phyloP scores from a whole-genome alignment of 2,797 vertebrate genomes.

The Synanceia verrucosa region DNA sequence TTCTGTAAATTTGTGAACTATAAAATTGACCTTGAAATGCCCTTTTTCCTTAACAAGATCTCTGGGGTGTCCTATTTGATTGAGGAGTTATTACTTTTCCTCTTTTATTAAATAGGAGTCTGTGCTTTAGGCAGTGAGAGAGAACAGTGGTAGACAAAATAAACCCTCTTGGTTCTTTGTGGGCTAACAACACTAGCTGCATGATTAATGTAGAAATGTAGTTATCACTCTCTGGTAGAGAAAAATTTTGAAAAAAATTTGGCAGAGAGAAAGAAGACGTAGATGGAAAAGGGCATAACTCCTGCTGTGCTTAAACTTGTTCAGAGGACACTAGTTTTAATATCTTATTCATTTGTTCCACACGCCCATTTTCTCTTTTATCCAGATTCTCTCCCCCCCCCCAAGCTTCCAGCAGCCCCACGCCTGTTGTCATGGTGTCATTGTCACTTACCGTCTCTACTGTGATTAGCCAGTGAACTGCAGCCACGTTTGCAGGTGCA shows the following conservation, averaged over 20 bases:
- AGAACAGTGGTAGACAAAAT: background rate
- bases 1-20: no score
- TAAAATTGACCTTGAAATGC: slow-evolving; percentile 23
- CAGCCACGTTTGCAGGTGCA: slow-evolving; percentile 68
- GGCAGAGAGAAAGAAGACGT: slow-evolving; percentile 21
- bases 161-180: slow-evolving; percentile 1
- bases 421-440: slow-evolving; percentile 69
- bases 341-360: slow-evolving; percentile 44
- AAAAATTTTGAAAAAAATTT: background rate
- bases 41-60: slow-evolving; percentile 33
- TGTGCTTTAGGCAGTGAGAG: background rate
- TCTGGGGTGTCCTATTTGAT: slow-evolving; percentile 23
- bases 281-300: slow-evolving; percentile 27
- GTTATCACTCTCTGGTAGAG: background rate
- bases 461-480: slow-evolving; percentile 68
- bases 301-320: slow-evolving; percentile 48
- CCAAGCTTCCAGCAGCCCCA: slow-evolving; percentile 11
- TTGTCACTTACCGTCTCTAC: slow-evolving; percentile 60
- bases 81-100: slow-evolving; percentile 8
- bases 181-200: slow-evolving; percentile 9
- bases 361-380: slow-evolving; percentile 37
- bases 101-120: slow-evolving; percentile 4
- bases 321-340: slow-evolving; percentile 28
- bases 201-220: no score
- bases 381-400: slow-evolving; percentile 21